Base-by-base conservation (phyloP, 2,888 invertebrate species). In the Tanypteryx hageni region DNA sequence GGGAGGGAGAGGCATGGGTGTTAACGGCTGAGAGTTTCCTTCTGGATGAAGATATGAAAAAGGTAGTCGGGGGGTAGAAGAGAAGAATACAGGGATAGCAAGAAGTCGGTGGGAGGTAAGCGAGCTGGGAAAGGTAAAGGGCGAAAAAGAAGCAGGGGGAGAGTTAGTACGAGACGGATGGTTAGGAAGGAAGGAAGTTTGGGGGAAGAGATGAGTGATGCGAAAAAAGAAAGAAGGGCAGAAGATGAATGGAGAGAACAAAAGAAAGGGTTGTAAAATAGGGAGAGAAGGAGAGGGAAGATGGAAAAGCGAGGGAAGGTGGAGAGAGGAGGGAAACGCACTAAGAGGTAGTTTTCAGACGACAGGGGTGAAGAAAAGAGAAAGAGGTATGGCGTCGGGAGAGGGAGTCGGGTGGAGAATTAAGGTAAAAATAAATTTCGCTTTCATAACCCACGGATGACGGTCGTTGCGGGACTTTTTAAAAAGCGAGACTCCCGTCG, bases 381-480 rank as follows among this genome's bases (percentile, higher is more conserved):
- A 5, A 31, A 3, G 83, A 9, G 57, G 18, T 83, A 83, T 9
- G 83, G 57, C 16, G 64, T 5, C 7, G 13, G n/a, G 64, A 13
- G 64, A 11, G 44, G 44, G 44, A n/a, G 18, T 56, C 18, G 56
- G 83, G 83, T 18, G 14, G n/a, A 83, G 83, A 83, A 83, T 83
- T 83, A 83, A 57, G 83, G 44, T 82, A 57, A 56, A 57, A 57
- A 83, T 83, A 57, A 57, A 83, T 83, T 83, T 83, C 83, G 57
- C 18, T 16, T 83, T 83, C 83, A 83, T 57, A 83, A 83, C 83
- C 83, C 83, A n/a, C 57, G 83, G 83, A 83, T 9, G 83, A 57
- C n/a, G 83, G 44, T 57, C 57, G 83, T n/a, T 44, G 44, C 44
- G 44, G 44, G 44, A 44, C 44, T 44, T 44, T 44, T 44, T 44